Evolutionary conservation across 2,797 vertebrate species (phyloP).

Genomic region (Phoebastria nigripes): DNA sequence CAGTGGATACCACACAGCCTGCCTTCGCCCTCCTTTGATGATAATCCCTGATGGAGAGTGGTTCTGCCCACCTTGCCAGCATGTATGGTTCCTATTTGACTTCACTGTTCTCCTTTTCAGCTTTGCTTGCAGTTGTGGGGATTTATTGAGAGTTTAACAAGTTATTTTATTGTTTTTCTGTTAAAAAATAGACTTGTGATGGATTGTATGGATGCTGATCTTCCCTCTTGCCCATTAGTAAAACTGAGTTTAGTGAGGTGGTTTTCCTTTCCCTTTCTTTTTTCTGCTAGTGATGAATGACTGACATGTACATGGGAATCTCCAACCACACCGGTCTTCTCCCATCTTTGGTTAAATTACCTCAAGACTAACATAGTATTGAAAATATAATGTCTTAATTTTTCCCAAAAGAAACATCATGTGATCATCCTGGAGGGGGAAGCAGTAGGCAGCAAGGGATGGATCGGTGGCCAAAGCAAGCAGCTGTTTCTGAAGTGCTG

Average conservation of each 20-base stretch:
- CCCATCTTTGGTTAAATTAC: not conserved
- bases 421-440: not conserved
- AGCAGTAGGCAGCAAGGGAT: not conserved
- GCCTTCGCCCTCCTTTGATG: conserved; percentile 95
- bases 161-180: not conserved
- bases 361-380: not conserved
- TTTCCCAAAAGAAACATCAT: not conserved
- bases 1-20: conserved; percentile 94
- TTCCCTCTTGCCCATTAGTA: not conserved
- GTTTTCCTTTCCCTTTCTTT: not conserved
- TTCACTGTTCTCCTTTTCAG: not conserved
- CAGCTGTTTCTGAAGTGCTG: not conserved
- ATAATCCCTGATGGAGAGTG: conserved; percentile 97
- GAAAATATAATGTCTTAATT: not conserved
- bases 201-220: not conserved
- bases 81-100: conserved; percentile 74
- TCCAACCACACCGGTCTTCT: not conserved
- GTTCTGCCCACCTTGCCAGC: conserved; percentile 98
- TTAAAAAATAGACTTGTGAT: not conserved
- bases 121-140: not conserved
- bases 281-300: not conserved
- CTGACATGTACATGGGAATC: not conserved
- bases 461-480: not conserved
- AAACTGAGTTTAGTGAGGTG: not conserved
- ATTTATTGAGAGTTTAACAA: not conserved